Evolutionary conservation across 64 coral and sea anemone species (phyloP), one percentile per base, ranked within the genome.

Genomic region (Acropora yongei): DNA sequence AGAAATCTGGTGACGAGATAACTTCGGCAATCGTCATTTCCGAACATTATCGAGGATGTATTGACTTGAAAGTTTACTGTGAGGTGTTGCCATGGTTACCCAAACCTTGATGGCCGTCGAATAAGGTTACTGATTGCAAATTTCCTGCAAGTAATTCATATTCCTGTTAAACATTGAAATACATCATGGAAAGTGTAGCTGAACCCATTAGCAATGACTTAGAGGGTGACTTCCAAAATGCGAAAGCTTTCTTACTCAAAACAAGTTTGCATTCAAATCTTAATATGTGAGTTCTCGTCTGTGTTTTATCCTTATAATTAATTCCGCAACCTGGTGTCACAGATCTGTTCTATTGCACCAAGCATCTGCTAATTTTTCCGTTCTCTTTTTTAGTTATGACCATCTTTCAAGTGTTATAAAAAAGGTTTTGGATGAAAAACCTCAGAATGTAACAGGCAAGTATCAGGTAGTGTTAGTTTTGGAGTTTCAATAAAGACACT

Each of bases 181-280:
- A 88, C 71, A 69, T 69, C 49, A 93, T 98, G 91, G 97, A 91
- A 57, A 78, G 57, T n/a, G 65, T 82, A 12, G 77, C 39, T 72
- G 92, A 93, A 72, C 69, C 87, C 74, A 53, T 79, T 65, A 88
- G 69, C 44, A 89, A 83, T 49, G 91, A 91, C 77, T 74, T 99
- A 85, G 94, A 96, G 68, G 91, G 84, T 13, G 91, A 99, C 92
- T 93, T 99, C 89, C 78, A 90, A 42, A 99, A 99, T 87, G 91
- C 94, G 19, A 99, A 99, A 49, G 92, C 97, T 6, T 99, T 91
- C 94, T 91, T 99, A 66, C 75, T 99, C 74, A 99, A 99, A 90
- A 88, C 91, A 86, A 96, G 88, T 80, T 87, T 92, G 50, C 88
- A 91, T 84, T 93, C 94, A 46, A 96, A 99, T 80, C 88, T 93